Evolutionary conservation across 2,113 vertebrate genomes (phyloP).

Genomic region (Nibea coibor): DNA sequence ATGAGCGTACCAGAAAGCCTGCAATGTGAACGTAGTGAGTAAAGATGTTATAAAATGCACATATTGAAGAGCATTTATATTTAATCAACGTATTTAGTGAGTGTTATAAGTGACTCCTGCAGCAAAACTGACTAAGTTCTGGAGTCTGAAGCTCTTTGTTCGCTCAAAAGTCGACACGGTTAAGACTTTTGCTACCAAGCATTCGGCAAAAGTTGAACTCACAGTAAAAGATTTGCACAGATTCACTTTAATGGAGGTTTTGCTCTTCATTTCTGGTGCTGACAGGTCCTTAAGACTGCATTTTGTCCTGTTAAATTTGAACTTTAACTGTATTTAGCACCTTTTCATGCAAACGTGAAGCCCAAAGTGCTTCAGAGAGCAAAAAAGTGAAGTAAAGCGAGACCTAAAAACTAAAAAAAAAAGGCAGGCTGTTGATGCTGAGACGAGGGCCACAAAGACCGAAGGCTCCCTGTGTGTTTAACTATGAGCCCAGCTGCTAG

Average conservation of each 20-base stretch:
- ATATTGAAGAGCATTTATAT: not conserved
- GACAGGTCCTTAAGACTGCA: not conserved
- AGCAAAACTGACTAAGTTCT: not conserved
- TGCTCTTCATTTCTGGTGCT: not conserved
- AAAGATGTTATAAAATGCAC: not conserved
- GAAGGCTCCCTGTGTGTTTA: no score
- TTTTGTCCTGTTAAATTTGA: not conserved
- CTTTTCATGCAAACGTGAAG: no score
- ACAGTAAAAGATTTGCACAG: not conserved
- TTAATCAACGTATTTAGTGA: not conserved
- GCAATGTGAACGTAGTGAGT: not conserved
- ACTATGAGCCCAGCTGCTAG: no score
- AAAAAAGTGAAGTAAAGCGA: no score
- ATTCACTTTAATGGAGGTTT: not conserved
- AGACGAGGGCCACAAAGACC: no score
- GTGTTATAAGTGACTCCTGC: not conserved
- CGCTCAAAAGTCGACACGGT: not conserved
- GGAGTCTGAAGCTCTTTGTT: not conserved
- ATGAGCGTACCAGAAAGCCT: not conserved
- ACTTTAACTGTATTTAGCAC: no score
- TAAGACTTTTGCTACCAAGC: not conserved
- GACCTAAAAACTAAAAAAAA: no score
- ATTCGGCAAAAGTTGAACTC: not conserved
- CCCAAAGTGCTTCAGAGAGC: no score
- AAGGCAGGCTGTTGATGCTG: no score